Evolutionary conservation across 23 tunicate species (phyloP).

Genomic region (Trididemnum miniatum): DNA sequence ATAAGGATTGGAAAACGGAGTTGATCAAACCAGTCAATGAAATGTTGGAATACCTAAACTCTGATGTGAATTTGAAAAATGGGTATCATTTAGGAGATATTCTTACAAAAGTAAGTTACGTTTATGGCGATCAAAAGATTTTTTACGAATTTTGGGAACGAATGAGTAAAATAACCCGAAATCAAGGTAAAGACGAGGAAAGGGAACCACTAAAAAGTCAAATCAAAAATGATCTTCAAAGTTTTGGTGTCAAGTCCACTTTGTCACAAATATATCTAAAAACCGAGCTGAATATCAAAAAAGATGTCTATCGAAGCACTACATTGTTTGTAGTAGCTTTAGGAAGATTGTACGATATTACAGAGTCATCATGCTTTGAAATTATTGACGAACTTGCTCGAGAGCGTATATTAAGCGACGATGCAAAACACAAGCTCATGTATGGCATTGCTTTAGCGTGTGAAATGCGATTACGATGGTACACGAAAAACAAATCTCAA

Average conservation of each 20-base stretch:
- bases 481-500: constrained; percentile 2
- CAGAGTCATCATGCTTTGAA: not conserved
- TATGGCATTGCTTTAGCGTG: constrained; percentile 8
- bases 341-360: not conserved
- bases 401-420: not conserved
- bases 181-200: not conserved
- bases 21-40: constrained; percentile 4
- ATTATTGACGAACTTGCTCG: not conserved
- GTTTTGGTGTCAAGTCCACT: not conserved
- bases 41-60: not conserved
- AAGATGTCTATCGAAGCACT: not conserved
- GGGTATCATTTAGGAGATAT: constrained; percentile 13
- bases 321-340: not conserved
- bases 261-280: not conserved
- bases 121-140: not conserved
- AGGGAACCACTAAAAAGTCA: not conserved
- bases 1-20: not conserved
- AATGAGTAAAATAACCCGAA: not conserved
- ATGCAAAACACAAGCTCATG: not conserved
- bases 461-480: constrained; percentile 10
- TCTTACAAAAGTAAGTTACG: not conserved
- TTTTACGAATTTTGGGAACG: not conserved
- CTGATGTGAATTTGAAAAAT: not conserved
- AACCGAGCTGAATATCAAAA: not conserved
- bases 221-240: not conserved